Base-by-base conservation (phyloP, 2,888 invertebrate genomes). In the Drosophila sordidula region DNA sequence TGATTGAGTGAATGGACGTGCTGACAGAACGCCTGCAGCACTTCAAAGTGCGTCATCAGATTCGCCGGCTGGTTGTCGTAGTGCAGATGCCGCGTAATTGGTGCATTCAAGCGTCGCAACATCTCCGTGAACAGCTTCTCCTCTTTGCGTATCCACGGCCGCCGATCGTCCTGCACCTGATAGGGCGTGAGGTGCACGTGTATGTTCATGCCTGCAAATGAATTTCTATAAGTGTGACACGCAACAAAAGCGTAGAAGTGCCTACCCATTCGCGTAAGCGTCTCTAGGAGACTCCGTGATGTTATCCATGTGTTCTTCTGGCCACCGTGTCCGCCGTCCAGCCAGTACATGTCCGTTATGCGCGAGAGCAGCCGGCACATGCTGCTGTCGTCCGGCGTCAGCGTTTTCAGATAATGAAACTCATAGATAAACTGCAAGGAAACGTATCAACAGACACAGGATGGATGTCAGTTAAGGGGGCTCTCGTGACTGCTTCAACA, bases 311-410 rank as follows among this genome's bases (percentile, higher is more conserved):
- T 97, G 91, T 97, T 95, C 90, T 95, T 95, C 59, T 95, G 95
- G 14, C 98, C 98, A n/a, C 95, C 95, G 92, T 98, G 98, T 0
- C 98, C 98, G 2, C 97, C 97, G 92, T 98, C 98, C 87, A 98
- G 92, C 97, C 97, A 98, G 92, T 95, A 97, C 95, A 98, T 96
- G 74, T 94, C 94, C 75, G 93, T 93, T 54, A 98, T 95, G 61
- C 94, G 94, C 14, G 93, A 93, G n/a, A 96, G 94, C 75, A 96
- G 93, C 70, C 93, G 93, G 90, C 94, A 94, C 93, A 94, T 94
- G 50, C 94, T 94, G 69, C 93, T 92, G 81, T 95, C 95, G 39
- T 94, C 94, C 0, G 95, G 94, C 52, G 95, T 94, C 42, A 95
- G 91, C 0, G 94, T 95, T 92, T 95, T 94, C 55, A 95, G 93